These are phyloP conservation scores for Hypena proboscidalis DNA, from an alignment of 2,888 invertebrate genomes.

Conservation along the genomic window DNA sequence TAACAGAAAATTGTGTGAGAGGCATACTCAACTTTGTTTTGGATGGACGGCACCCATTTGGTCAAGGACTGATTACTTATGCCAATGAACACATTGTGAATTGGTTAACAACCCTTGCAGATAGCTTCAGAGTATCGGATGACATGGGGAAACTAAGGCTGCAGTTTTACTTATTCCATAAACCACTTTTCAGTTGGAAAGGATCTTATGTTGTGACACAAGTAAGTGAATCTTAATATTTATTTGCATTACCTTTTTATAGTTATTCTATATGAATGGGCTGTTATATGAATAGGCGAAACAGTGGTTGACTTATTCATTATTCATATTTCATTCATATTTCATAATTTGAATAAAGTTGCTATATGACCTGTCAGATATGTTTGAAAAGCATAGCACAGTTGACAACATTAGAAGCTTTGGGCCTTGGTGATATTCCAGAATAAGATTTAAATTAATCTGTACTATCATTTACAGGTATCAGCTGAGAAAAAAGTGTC, in stretches of 20 bases:
- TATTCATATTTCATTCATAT: too few species aligned
- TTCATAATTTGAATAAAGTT: too few species aligned
- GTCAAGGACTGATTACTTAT: constrained; percentile 98
- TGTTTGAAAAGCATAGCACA: too few species aligned
- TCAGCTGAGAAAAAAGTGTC: constrained; percentile 96
- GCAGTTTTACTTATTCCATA: constrained; percentile 97
- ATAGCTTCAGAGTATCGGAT: constrained; percentile 97
- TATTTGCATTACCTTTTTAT: too few species aligned
- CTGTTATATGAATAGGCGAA: too few species aligned
- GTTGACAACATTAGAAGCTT: too few species aligned
- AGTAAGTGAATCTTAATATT: constrained; percentile 76
- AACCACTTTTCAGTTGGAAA: constrained; percentile 98
- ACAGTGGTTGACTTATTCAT: too few species aligned
- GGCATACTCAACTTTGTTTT: constrained; percentile 97
- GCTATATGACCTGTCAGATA: too few species aligned
- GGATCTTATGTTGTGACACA: constrained; percentile 99
- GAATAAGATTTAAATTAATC: too few species aligned
- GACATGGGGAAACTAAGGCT: constrained; percentile 98
- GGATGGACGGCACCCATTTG: constrained; percentile 97
- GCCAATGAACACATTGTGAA: constrained; percentile 98
- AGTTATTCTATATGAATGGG: too few species aligned
- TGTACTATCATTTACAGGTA: constrained; percentile 90
- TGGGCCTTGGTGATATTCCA: too few species aligned
- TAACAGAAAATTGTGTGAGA: constrained; percentile 95
- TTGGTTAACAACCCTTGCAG: constrained; percentile 98